Conservation (phyloP, 1,140 invertebrate species). For the Euschistus heros region DNA sequence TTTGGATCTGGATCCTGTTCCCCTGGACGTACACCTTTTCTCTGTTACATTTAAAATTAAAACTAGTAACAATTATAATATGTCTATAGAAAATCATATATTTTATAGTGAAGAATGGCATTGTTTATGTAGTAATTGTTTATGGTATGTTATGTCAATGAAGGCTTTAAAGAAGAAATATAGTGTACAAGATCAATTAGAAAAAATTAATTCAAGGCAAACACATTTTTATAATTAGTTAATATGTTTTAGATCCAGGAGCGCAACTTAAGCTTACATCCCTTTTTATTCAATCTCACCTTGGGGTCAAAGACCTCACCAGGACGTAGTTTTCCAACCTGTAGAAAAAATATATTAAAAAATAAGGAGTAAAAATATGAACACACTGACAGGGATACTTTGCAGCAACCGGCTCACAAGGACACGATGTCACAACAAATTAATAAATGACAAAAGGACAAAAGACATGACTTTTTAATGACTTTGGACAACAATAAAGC, state of each 20-base stretch:
- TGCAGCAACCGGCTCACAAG: constrained; percentile 12
- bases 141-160: constrained; percentile 8
- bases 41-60: constrained; percentile 32
- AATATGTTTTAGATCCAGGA: constrained; percentile 20
- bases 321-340: constrained; percentile 62
- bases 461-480: constrained; percentile 3
- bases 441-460: constrained; percentile 9
- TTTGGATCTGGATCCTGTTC: constrained; percentile 38
- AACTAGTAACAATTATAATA: constrained; percentile 10
- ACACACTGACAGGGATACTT: constrained; percentile 24
- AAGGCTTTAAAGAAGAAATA: not conserved
- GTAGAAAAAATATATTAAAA: constrained; percentile 37
- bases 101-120: constrained; percentile 13
- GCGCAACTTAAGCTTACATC: constrained; percentile 23
- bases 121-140: constrained; percentile 7
- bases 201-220: constrained; percentile 26
- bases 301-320: constrained; percentile 65
- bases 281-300: constrained; percentile 43
- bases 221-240: constrained; percentile 17
- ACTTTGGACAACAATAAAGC: constrained; percentile 14
- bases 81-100: constrained; percentile 4
- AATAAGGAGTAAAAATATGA: constrained; percentile 16
- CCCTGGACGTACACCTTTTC: constrained; percentile 40
- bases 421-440: not conserved
- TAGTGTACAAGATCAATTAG: constrained; percentile 17